phyloP scores from a whole-genome alignment of 2,113 vertebrate genomes.

The Theristicus caerulescens region DNA sequence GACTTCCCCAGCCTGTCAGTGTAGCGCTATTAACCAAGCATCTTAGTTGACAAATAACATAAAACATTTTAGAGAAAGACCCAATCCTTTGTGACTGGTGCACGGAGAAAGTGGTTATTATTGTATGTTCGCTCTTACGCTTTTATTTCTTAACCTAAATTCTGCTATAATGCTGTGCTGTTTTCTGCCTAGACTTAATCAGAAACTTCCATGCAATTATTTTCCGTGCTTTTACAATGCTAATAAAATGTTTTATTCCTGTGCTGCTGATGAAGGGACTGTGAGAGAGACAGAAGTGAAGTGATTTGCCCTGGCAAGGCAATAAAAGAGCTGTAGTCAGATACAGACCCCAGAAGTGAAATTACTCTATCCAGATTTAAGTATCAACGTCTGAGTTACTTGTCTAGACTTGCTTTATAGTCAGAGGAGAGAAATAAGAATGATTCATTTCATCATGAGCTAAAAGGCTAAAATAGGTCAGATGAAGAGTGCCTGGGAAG shows the following conservation, averaged over 20 bases:
- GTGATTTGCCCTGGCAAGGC: background rate
- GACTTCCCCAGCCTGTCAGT: background rate
- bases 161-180: background rate
- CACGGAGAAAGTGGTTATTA: background rate
- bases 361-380: background rate
- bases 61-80: background rate
- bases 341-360: background rate
- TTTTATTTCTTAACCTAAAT: background rate
- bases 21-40: background rate
- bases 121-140: accelerated
- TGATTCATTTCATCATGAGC: background rate
- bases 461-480: background rate
- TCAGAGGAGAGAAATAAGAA: constrained; percentile 17
- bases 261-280: background rate
- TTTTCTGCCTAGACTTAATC: background rate
- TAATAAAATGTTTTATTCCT: background rate
- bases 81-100: background rate
- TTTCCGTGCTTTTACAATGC: background rate
- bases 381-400: background rate
- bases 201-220: background rate
- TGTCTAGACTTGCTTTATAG: constrained; percentile 17
- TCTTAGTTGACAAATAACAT: background rate
- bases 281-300: background rate
- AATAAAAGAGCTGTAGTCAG: background rate
- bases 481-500: background rate